A percentile compares a stretch with the other conserved stretches of the same genome.
phyloP scores from a whole-genome alignment of 2,888 invertebrate species.

The Acanthosepion lycidas region DNA sequence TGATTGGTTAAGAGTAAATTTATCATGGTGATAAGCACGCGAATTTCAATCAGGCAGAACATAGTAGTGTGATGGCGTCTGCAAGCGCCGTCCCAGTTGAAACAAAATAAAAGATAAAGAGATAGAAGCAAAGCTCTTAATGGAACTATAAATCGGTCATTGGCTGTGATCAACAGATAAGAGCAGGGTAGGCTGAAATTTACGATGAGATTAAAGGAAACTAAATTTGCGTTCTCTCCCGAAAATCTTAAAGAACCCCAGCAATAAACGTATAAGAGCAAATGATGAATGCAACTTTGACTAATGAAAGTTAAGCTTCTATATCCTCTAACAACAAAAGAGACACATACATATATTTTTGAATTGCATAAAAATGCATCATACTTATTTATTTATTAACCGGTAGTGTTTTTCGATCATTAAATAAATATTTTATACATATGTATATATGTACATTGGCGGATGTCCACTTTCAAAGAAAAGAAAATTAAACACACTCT shows the following conservation, averaged over 20 bases:
- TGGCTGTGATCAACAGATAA: constrained; percentile 6
- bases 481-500: too few species aligned
- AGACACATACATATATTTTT: background rate
- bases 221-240: background rate
- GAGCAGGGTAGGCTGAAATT: background rate
- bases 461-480: background rate
- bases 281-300: background rate
- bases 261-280: background rate
- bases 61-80: background rate
- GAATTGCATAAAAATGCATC: background rate
- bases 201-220: background rate
- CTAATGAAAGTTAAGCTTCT: background rate
- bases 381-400: background rate
- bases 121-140: background rate
- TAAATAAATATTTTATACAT: background rate
- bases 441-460: background rate
- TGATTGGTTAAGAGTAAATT: constrained; percentile 20
- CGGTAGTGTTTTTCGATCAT: background rate
- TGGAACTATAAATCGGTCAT: background rate
- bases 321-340: background rate
- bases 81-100: background rate
- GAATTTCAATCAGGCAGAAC: constrained; percentile 33
- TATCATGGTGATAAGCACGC: constrained; percentile 7
- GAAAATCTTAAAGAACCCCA: background rate
- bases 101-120: constrained; percentile 22